Base-by-base conservation (phyloP, 1,140 invertebrate genomes). In the Zaprionus tsacasi region DNA sequence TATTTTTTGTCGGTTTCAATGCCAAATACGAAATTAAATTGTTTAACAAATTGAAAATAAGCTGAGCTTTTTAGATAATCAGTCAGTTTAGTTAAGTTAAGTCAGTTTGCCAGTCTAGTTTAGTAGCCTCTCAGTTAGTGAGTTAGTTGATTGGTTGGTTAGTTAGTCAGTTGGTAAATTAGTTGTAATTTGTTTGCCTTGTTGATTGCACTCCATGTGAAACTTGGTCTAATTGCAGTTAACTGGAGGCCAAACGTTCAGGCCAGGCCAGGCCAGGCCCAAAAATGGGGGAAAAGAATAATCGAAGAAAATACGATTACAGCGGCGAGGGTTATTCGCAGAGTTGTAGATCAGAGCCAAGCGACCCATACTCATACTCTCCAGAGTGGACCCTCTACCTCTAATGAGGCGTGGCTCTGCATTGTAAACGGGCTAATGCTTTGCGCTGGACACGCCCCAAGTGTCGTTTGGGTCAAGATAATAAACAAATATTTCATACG, bases 401-500 rank as follows among this genome's bases (percentile, higher is more conserved):
- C 21, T 21, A 30, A 36, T 13, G 21, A 11, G 50, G 17, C 6
- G 48, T 25, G 33, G 45, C 52, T 8, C 38, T 6, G 6, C 21
- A 57, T 35, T 30, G 38, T 33, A 6, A 21, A n/a, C 38, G 25
- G 13, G 36, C 33, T 43, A 52, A 52, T 50, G 30, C 30, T 57
- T 15, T 57, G 25, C 1, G 21, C 21, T 21, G 21, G 21, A 40
- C 71, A 72, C 73, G 69, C 73, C 73, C 54, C 56, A 17, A 75
- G 63, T 63, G 52, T 48, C 40, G 40, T 55, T 74, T 56, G 66
- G 30, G 38, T 63, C 59, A 43, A 35, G 68, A 52, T 57, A 61
- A 76, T 70, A 66, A 76, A 76, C 45, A 76, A 76, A 76, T 71
- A 71, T 76, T 66, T 76, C 66, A 71, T 71, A 48, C 56, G 61